Percentiles rank a stretch among this genome's conserved stretches.
Conservation (phyloP, 2,113 vertebrate species). For the Macrotis lagotis region DNA sequence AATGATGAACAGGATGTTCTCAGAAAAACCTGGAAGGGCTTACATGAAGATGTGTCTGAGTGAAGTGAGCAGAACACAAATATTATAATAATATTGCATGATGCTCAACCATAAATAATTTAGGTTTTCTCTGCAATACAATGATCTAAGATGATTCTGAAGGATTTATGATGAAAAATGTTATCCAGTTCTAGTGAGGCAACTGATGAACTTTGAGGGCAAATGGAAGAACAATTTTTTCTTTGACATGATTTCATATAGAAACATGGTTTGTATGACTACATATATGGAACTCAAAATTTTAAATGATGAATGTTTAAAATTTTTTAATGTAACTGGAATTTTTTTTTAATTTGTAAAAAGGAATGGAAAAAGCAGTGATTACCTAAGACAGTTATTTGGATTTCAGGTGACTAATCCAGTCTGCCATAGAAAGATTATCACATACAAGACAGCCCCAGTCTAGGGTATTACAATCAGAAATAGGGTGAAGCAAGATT, state of each 20-base stretch:
- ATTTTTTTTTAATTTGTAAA: too few relatives aligned
- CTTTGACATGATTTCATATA: too few relatives aligned
- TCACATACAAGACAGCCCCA: not conserved
- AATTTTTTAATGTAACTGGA: too few relatives aligned
- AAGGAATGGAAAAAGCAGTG: not conserved
- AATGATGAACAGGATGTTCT: not conserved
- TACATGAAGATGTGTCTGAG: not conserved
- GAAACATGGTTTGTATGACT: too few relatives aligned
- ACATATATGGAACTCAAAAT: too few relatives aligned
- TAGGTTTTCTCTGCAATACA: not conserved
- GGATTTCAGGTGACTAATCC: not conserved
- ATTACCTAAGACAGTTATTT: not conserved
- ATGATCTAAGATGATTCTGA: not conserved
- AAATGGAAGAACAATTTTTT: too few relatives aligned
- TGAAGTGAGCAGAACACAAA: not conserved
- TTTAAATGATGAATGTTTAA: too few relatives aligned
- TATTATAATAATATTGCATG: not conserved
- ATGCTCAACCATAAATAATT: not conserved
- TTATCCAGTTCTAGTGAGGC: too few relatives aligned
- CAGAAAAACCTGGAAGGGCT: not conserved
- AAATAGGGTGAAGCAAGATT: constrained; percentile 55
- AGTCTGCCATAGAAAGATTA: constrained; percentile 29
- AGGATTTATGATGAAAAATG: not conserved
- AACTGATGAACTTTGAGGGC: too few relatives aligned
- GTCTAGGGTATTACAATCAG: constrained; percentile 23